phyloP scores from a whole-genome alignment of 2,113 vertebrate species.

The Scomber colias region DNA sequence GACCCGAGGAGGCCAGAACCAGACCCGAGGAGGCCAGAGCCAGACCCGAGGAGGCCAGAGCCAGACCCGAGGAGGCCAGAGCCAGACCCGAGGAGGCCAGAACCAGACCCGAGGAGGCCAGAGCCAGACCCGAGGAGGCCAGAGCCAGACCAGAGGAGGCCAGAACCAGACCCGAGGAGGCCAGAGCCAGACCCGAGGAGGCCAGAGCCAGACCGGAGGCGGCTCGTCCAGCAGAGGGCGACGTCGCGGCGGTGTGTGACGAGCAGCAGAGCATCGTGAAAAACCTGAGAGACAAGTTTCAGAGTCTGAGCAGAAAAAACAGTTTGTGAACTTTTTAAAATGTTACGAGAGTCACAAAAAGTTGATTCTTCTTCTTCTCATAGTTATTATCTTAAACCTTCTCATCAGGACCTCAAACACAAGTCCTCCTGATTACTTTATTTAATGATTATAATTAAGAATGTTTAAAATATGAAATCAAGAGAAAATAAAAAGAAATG shows the following conservation, averaged over 20 bases:
- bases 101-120: conserved; percentile 7
- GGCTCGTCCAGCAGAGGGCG: not conserved
- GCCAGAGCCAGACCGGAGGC: conserved; percentile 21
- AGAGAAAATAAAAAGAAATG: too few species aligned
- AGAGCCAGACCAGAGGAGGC: conserved; percentile 11
- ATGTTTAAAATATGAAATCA: too few species aligned
- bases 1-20: not conserved
- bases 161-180: conserved; percentile 9
- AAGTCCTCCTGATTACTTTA: too few species aligned
- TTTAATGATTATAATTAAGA: not conserved
- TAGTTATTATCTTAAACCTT: not conserved
- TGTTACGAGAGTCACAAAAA: not conserved
- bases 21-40: conserved; percentile 9
- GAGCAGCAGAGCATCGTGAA: conserved; percentile 87
- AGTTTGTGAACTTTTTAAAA: not conserved
- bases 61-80: conserved; percentile 9
- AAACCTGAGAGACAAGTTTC: conserved; percentile 92
- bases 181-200: conserved; percentile 11
- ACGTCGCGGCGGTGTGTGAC: accelerated
- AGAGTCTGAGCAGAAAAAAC: conserved; percentile 81
- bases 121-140: not conserved
- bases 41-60: conserved; percentile 5
- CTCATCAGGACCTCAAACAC: too few species aligned
- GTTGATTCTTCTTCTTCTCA: not conserved
- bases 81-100: conserved; percentile 11